Conservation (phyloP, 2,888 invertebrate species). For the Aspidiotus destructor region DNA sequence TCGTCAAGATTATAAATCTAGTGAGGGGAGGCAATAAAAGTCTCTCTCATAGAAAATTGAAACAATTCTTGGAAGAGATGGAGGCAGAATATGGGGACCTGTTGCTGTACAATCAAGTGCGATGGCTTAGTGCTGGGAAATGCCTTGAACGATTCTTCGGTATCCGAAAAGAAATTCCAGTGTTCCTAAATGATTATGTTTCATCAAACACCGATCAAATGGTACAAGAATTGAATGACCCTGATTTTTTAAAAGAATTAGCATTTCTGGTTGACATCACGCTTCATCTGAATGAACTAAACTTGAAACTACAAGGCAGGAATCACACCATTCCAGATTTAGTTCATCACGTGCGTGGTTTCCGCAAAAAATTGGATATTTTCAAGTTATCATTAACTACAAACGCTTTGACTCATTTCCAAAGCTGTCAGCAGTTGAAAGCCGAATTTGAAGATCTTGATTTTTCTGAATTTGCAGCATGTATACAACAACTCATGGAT, state of each 20-base stretch:
- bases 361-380: constrained; percentile 25
- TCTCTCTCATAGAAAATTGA: constrained; percentile 33
- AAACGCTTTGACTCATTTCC: constrained; percentile 21
- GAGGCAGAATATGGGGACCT: constrained; percentile 34
- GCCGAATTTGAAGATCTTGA: constrained; percentile 16
- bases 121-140: constrained; percentile 36
- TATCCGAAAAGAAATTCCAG: constrained; percentile 32
- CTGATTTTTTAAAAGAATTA: constrained; percentile 20
- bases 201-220: constrained; percentile 25
- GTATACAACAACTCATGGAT: constrained; percentile 20
- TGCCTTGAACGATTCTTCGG: constrained; percentile 34
- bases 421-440: constrained; percentile 17
- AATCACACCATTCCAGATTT: constrained; percentile 23
- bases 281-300: constrained; percentile 19
- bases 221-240: constrained; percentile 17
- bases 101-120: constrained; percentile 35
- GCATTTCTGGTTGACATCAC: constrained; percentile 19
- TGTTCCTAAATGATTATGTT: constrained; percentile 7
- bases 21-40: constrained; percentile 27
- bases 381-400: constrained; percentile 17
- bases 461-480: constrained; percentile 19
- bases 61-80: constrained; percentile 34
- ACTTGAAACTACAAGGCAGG: constrained; percentile 26
- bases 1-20: constrained; percentile 31
- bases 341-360: constrained; percentile 14